Evolutionary conservation across 2,797 vertebrate species (phyloP), one percentile per base, ranked within the genome.

Genomic region (Ciconia nigra): DNA sequence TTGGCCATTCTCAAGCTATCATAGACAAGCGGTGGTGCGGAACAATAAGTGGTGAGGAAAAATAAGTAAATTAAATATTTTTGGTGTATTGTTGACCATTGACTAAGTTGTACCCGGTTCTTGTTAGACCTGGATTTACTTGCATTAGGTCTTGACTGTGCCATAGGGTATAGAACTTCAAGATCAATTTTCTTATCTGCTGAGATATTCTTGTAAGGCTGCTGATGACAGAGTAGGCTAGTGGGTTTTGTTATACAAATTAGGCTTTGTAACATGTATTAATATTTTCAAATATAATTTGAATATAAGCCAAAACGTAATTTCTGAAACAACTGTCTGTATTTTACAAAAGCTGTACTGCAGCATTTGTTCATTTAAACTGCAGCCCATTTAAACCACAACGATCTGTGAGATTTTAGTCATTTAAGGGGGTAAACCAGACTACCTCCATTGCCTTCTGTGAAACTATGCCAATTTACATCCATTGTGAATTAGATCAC

Each of bases 241-340:
- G 2, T 74, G 71, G 41, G 33, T 39, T 90, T 82, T 91, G 59
- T 85, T 85, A 77, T 33, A 74, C 35, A 93, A 87, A 87, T 77
- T 57, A 63, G 49, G 25, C 52, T 71, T 84, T 74, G 46, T 73
- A 62, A 39, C 18, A 11, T 24, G 25, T 73, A 59, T 76, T 95
- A 93, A 59, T 85, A 74, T 92, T 95, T 88, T 79, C 55, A 78
- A 82, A 76, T 59, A 55, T 54, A 54, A 88, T 76, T 93, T 91
- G 37, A 73, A 73, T 87, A 42, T 49, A 77, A 92, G 22, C 49
- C 73, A 65, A 93, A 84, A 71, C 4, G 4, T 49, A 37, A 57
- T 82, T 93, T 82, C 55, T 82, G 44, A 73, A 90, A 39, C 31
- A 87, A 63, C 24, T 63, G 21, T 15, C 61, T 93, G 16, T 47